Conservation (phyloP, 2,797 vertebrate species). For the Tapera naevia region DNA sequence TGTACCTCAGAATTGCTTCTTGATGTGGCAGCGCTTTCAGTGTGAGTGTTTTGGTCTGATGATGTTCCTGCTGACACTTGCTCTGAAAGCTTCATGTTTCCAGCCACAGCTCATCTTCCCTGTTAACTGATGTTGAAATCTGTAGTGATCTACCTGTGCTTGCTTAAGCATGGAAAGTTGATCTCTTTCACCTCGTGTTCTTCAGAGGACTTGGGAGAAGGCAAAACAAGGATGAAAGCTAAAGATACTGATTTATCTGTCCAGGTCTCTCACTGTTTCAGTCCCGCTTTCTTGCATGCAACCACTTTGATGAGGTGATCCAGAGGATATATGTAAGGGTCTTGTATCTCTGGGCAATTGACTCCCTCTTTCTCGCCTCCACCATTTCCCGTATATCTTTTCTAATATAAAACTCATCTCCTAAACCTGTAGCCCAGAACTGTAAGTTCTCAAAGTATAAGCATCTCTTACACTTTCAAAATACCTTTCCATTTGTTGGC, state of each 20-base stretch:
- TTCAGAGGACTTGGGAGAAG: neutral
- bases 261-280: neutral
- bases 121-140: conserved; percentile 54
- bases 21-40: neutral
- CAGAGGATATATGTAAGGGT: neutral
- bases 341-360: neutral
- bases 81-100: conserved; percentile 37
- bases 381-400: neutral
- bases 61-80: neutral
- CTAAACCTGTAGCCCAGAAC: neutral
- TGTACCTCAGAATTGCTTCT: neutral
- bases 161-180: conserved; percentile 14
- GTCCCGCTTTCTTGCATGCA: neutral
- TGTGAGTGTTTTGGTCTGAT: neutral
- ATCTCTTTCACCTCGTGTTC: conserved; percentile 13
- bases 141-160: conserved; percentile 30
- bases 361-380: neutral
- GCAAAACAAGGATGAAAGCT: neutral
- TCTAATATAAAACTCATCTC: neutral
- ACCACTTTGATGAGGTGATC: neutral
- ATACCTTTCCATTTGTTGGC: neutral
- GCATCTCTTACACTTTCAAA: neutral
- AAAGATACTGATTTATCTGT: conserved; percentile 14
- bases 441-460: neutral
- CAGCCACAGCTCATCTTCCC: conserved; percentile 17